Evolutionary conservation across 2,888 invertebrate genomes (phyloP).

Genomic region (Poecilus cupreus): DNA sequence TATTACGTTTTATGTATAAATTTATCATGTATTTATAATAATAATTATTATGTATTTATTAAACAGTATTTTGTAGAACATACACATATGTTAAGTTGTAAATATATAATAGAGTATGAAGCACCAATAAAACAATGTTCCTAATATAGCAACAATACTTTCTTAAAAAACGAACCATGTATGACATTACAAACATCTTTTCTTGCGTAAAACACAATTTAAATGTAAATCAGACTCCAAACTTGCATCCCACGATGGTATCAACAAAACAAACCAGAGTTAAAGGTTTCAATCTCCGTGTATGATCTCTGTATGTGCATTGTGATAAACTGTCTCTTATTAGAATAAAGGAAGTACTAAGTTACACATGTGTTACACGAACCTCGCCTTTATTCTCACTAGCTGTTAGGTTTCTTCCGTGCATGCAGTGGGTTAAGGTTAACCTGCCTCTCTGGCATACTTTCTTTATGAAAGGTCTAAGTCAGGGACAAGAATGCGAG

Average conservation of each 20-base stretch:
- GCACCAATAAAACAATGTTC: neutral
- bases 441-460: slow-evolving; percentile 70
- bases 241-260: neutral
- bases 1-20: no score
- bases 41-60: no score
- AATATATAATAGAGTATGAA: neutral
- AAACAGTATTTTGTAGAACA: no score
- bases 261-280: neutral
- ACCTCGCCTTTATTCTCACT: neutral
- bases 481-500: slow-evolving; percentile 70
- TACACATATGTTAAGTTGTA: no score
- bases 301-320: slow-evolving; percentile 35
- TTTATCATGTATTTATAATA: no score
- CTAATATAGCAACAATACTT: neutral
- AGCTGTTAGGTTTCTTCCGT: neutral
- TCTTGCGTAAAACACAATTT: neutral
- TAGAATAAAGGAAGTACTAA: slow-evolving; percentile 28
- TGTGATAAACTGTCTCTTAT: slow-evolving; percentile 37
- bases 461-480: slow-evolving; percentile 73
- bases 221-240: neutral
- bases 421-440: slow-evolving; percentile 70
- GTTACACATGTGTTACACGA: neutral
- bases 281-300: neutral
- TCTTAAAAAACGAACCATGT: neutral
- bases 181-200: neutral